Base-by-base conservation (phyloP, 1,140 invertebrate genomes). In the Drosophila novamexicana region DNA sequence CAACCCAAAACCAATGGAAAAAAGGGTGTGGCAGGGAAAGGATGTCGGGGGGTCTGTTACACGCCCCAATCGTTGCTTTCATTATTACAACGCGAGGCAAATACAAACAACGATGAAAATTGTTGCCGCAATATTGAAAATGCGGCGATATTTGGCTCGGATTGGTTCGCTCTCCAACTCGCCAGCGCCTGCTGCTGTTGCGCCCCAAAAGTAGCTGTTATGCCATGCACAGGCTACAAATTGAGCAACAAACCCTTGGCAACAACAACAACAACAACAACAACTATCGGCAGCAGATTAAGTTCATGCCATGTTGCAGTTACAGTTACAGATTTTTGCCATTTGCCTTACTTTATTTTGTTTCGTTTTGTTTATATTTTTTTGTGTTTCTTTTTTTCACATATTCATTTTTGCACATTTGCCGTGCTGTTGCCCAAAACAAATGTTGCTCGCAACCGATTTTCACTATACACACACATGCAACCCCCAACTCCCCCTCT, bases 281-380 rank as follows among this genome's bases (percentile, higher is more conserved):
- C 58, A 72, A 77, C 84, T 77, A 83, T 86, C 83, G 83, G 68
- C 83, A 88, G 77, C 80, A 88, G 83, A 88, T 88, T 88, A 88
- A 88, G 83, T 88, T 88, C 83, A 84, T 88, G 77, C 83, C 84
- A 88, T 89, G 84, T 88, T 88, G 83, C 83, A 86, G 83, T 86
- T 86, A 88, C 83, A 81, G 84, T 86, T 86, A 86, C 83, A 88
- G 79, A 82, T 77, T 83, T 79, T 70, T 56, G 64, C 66, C 70
- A 68, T 75, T 68, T 75, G 61, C 47, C 53, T 58, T 52, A 49
- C 50, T 68, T 67, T 45, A 29, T 49, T 42, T 47, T 53, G 9
- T 58, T 32, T 22, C 14, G 45, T 10, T 61, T 53, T 12, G 63
- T 44, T 34, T 22, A 65, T 63, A 10, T 56, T 49, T 49, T 50